phyloP scores from a whole-genome alignment of 2,888 invertebrate genomes.

The Heliconius aoede region DNA sequence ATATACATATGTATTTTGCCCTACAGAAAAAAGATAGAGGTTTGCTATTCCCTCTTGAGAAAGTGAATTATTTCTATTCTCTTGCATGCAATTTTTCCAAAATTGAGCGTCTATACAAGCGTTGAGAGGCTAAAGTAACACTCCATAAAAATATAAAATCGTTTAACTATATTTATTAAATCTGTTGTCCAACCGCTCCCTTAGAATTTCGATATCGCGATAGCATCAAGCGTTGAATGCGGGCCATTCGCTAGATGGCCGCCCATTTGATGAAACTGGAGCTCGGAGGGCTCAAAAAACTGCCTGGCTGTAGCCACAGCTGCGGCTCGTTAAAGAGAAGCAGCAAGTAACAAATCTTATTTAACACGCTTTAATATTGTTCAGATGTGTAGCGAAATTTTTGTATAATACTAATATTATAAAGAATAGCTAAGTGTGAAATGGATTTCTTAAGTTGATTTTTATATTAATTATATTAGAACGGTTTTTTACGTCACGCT shows the following conservation, averaged over 20 bases:
- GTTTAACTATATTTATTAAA: neutral
- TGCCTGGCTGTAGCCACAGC: constrained; percentile 29
- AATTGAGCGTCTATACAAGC: neutral
- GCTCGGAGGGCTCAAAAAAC: constrained; percentile 42
- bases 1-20: too few species aligned
- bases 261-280: constrained; percentile 37
- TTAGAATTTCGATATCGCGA: constrained; percentile 34
- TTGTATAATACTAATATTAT: neutral
- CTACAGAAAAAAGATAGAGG: too few species aligned
- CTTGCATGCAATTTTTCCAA: neutral
- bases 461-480: neutral
- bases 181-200: neutral
- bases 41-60: neutral
- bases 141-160: neutral
- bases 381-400: constrained; percentile 23
- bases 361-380: constrained; percentile 29
- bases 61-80: neutral
- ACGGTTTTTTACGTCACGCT: neutral
- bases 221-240: constrained; percentile 34
- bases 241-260: constrained; percentile 41
- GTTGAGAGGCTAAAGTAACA: too few species aligned
- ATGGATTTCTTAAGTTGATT: neutral
- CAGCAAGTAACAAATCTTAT: constrained; percentile 35
- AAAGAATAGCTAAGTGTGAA: neutral
- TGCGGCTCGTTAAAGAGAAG: constrained; percentile 29